phyloP scores from a whole-genome alignment of 1,140 invertebrate genomes.

The Trissolcus basalis region DNA sequence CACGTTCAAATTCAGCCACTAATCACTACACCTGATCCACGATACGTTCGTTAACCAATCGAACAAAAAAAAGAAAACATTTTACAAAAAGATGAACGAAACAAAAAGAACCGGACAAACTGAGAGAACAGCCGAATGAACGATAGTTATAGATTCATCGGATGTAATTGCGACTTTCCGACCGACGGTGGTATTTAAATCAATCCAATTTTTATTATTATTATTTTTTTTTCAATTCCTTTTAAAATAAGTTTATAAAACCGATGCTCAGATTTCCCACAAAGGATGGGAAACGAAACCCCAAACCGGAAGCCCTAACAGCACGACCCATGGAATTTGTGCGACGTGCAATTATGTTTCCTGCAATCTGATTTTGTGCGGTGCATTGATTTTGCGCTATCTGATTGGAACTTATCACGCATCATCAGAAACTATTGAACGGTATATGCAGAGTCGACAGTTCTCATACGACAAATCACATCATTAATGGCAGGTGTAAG shows the following conservation, averaged over 20 bases:
- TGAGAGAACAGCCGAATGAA: no score
- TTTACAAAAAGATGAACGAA: no score
- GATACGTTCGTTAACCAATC: no score
- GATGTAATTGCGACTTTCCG: no score
- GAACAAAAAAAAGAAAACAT: no score
- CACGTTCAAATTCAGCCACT: neutral
- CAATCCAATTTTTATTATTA: no score
- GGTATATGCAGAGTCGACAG: conserved; percentile 16
- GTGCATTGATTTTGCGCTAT: conserved; percentile 20
- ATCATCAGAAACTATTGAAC: conserved; percentile 30
- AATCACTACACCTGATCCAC: neutral
- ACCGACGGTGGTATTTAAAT: no score
- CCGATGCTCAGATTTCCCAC: conserved; percentile 16
- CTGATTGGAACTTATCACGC: conserved; percentile 31
- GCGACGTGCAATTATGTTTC: conserved; percentile 6
- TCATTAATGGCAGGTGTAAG: conserved; percentile 60
- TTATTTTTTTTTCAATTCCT: no score
- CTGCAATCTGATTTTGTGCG: conserved; percentile 16
- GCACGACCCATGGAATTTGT: neutral
- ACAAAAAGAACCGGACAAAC: no score
- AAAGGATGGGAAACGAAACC: conserved; percentile 1
- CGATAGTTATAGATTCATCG: no score
- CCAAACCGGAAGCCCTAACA: conserved; percentile 9
- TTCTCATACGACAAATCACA: conserved; percentile 29
- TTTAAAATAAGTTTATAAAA: no score